These are phyloP conservation scores for Etheostoma cragini DNA, from an alignment of 2,113 vertebrate species.

Conservation along the genomic window DNA sequence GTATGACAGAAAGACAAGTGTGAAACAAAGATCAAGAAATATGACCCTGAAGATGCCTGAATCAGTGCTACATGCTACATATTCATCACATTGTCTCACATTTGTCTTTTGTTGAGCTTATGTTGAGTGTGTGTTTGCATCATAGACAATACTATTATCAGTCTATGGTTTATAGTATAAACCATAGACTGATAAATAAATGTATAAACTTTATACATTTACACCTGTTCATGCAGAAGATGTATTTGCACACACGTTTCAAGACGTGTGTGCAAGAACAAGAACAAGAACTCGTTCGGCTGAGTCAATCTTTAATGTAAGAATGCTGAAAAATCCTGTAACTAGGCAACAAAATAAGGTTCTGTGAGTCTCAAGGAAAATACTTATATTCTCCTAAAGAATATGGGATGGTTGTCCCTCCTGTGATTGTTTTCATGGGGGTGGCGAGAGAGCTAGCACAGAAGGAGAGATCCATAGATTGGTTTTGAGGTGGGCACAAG, in stretches of 20 bases:
- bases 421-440: conserved; percentile 8
- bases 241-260: neutral
- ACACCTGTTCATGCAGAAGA: neutral
- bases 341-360: conserved; percentile 62
- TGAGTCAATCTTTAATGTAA: conserved; percentile 20
- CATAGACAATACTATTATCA: too few relatives aligned
- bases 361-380: conserved; percentile 23
- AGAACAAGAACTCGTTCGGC: neutral
- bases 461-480: conserved; percentile 38
- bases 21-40: conserved; percentile 6
- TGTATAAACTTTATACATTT: too few relatives aligned
- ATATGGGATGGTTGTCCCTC: conserved; percentile 3
- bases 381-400: conserved; percentile 27
- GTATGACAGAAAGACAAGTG: neutral
- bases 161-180: neutral
- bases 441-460: conserved; percentile 8
- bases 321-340: conserved; percentile 29
- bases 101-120: neutral
- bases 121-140: neutral
- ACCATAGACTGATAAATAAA: too few relatives aligned
- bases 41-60: neutral
- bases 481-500: conserved; percentile 31
- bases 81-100: neutral
- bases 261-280: too few relatives aligned
- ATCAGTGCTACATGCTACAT: neutral